These are phyloP conservation scores for Amblyornis subalaris DNA, from an alignment of 2,113 vertebrate genomes.

Conservation along the genomic window DNA sequence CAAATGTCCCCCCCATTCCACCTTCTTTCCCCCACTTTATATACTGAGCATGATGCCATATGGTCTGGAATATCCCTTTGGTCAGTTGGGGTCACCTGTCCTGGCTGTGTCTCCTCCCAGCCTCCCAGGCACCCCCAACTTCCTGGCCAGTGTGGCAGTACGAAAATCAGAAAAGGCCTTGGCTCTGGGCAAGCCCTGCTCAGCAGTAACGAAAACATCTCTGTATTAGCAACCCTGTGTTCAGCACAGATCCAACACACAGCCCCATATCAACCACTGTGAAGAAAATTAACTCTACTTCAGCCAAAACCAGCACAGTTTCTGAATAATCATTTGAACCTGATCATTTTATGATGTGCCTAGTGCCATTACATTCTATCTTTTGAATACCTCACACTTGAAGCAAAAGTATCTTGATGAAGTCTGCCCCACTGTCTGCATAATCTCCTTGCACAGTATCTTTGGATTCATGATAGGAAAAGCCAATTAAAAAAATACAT, in stretches of 20 bases:
- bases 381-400: neutral
- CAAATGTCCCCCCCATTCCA: rapidly evolving
- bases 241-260: neutral
- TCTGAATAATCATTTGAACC: neutral
- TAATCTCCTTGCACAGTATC: neutral
- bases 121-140: rapidly evolving
- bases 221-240: neutral
- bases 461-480: neutral
- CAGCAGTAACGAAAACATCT: neutral
- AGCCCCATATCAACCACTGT: rapidly evolving
- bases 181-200: neutral
- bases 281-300: neutral
- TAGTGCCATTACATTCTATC: rapidly evolving
- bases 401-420: neutral
- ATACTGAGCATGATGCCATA: rapidly evolving
- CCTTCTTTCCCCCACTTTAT: too few species aligned
- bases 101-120: neutral
- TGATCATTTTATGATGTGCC: neutral
- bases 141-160: rapidly evolving
- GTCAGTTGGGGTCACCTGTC: neutral
- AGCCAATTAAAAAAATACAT: neutral
- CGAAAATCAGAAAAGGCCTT: neutral
- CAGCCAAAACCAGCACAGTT: neutral
- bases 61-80: neutral
- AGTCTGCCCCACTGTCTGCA: neutral